These are phyloP conservation scores for Procavia capensis DNA, from an alignment of 2,113 vertebrate species.

Conservation along the genomic window DNA sequence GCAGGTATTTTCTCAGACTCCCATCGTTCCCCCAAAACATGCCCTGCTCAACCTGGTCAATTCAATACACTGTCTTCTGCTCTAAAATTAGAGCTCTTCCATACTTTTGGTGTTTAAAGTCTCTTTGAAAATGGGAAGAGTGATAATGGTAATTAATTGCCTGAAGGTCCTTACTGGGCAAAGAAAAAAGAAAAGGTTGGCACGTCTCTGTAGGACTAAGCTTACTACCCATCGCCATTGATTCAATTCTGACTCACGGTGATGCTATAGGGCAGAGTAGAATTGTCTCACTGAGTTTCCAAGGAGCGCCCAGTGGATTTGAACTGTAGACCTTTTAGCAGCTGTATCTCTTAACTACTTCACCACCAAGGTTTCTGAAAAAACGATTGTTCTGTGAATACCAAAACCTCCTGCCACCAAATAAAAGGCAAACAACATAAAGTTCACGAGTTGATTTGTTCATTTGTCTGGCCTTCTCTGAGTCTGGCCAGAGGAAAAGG, in stretches of 20 bases:
- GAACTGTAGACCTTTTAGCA: too few relatives aligned
- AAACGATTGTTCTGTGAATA: neutral
- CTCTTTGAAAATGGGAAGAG: neutral
- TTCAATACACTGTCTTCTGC: neutral
- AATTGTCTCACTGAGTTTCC: too few relatives aligned
- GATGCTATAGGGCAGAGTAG: too few relatives aligned
- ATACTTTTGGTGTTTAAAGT: constrained; percentile 8
- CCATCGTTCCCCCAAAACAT: neutral
- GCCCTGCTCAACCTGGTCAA: neutral
- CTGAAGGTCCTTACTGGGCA: neutral
- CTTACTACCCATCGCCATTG: too few relatives aligned
- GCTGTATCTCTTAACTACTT: too few relatives aligned
- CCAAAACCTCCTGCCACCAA: neutral
- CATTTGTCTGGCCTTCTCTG: neutral
- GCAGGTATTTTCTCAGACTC: neutral
- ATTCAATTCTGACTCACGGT: too few relatives aligned
- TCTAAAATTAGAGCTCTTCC: neutral
- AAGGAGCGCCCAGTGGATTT: too few relatives aligned
- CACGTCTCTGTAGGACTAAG: neutral
- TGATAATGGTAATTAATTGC: neutral
- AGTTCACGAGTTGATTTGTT: neutral
- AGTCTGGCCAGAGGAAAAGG: neutral
- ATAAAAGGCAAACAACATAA: constrained; percentile 13
- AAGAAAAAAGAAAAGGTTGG: neutral
- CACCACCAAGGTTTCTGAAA: too few relatives aligned